A percentile compares a stretch with the other conserved stretches of the same genome.
Evolutionary conservation across 2,888 invertebrate genomes (phyloP).

Genomic region (Melitaea athalia): DNA sequence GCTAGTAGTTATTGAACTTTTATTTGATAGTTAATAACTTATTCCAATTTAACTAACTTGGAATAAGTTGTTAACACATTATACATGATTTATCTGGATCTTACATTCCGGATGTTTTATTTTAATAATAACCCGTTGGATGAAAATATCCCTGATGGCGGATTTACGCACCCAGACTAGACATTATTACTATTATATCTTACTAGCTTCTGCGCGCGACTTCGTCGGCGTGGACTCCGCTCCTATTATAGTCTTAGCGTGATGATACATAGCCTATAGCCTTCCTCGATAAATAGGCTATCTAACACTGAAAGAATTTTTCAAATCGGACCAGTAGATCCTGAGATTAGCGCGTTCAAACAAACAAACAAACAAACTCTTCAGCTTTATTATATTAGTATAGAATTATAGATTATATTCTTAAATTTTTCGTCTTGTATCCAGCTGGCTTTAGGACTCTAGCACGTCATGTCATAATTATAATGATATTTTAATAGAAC

Average conservation of each 20-base stretch:
- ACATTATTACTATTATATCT: constrained; percentile 45
- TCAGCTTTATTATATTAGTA: no score
- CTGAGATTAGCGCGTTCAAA: no score
- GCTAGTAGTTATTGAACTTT: constrained; percentile 38
- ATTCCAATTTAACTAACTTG: constrained; percentile 28
- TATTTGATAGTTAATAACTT: constrained; percentile 36
- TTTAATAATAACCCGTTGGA: constrained; percentile 44
- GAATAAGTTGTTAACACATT: neutral
- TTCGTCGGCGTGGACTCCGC: no score
- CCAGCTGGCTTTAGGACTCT: neutral
- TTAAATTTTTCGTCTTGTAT: constrained; percentile 24
- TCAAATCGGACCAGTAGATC: no score
- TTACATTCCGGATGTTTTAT: constrained; percentile 43
- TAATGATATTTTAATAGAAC: neutral
- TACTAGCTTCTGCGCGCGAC: no score
- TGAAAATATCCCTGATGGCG: constrained; percentile 61
- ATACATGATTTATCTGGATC: constrained; percentile 39
- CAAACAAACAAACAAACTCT: no score
- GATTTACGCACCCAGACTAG: constrained; percentile 59
- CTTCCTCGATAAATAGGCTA: no score
- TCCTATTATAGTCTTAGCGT: no score
- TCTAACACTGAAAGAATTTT: no score
- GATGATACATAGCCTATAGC: no score
- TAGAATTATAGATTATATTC: no score
- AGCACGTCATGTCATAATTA: no score